Conservation (phyloP, 2,113 vertebrate species). For the Muntiacus muntjak region DNA sequence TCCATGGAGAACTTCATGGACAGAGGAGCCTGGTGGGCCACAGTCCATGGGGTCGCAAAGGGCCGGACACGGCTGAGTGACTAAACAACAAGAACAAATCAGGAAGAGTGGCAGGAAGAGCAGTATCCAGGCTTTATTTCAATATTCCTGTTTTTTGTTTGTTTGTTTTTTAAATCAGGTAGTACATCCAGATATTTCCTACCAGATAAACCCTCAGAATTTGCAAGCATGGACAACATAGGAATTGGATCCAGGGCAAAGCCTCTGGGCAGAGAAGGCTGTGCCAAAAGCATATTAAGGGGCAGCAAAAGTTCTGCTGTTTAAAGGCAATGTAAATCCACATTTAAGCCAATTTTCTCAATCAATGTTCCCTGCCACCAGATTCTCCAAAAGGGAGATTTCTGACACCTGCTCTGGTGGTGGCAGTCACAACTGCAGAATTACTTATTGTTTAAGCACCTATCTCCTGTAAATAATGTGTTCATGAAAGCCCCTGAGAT, state of each 20-base stretch:
- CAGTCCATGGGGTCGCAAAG: not conserved
- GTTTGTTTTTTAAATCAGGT: not conserved
- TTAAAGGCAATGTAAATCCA: not conserved
- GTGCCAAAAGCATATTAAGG: rapidly evolving
- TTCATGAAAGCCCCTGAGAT: rapidly evolving
- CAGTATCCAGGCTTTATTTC: not conserved
- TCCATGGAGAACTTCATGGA: not conserved
- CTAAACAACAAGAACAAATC: not conserved
- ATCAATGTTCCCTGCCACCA: not conserved
- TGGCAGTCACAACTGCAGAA: not conserved
- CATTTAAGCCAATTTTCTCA: not conserved
- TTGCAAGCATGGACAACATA: not conserved
- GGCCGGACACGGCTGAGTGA: not conserved
- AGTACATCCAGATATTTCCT: not conserved
- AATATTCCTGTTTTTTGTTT: not conserved
- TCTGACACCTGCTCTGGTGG: not conserved
- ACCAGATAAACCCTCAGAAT: not conserved
- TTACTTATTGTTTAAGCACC: not conserved
- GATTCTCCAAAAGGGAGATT: not conserved
- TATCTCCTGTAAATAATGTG: not conserved
- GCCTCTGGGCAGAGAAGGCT: not conserved
- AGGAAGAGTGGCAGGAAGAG: not conserved
- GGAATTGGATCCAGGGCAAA: not conserved
- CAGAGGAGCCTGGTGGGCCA: not conserved
- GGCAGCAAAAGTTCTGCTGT: no score